These are phyloP conservation scores for Latrodectus elegans DNA, from an alignment of 2,888 invertebrate species.

Conservation along the genomic window DNA sequence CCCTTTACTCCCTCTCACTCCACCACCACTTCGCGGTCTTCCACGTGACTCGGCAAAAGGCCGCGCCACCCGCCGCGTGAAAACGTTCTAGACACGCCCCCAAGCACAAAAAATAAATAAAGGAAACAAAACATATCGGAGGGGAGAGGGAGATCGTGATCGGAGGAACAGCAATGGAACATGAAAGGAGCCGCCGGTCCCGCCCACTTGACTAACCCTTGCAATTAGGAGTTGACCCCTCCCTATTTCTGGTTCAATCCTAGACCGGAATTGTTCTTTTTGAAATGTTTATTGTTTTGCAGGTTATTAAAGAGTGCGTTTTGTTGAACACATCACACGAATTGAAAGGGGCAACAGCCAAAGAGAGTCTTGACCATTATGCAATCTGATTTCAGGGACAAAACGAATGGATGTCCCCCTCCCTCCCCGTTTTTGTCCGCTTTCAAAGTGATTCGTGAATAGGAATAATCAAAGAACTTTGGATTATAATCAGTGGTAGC, in stretches of 20 bases:
- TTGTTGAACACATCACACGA: conserved; percentile 23
- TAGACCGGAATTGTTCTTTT: conserved; percentile 31
- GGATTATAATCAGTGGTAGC: too few relatives aligned
- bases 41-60: conserved; percentile 37
- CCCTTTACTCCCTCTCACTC: background rate
- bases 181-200: conserved; percentile 64
- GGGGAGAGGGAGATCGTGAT: conserved; percentile 27
- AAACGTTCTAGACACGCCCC: conserved; percentile 63
- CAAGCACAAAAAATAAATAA: conserved; percentile 47
- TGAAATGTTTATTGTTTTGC: conserved; percentile 60
- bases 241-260: conserved; percentile 39
- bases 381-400: background rate
- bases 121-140: conserved; percentile 37
- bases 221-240: conserved; percentile 68
- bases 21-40: background rate
- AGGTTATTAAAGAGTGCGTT: conserved; percentile 54
- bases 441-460: too few relatives aligned
- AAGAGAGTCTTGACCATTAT: background rate
- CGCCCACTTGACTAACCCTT: conserved; percentile 68
- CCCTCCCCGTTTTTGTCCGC: too few relatives aligned
- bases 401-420: background rate
- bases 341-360: conserved; percentile 4
- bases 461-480: too few relatives aligned
- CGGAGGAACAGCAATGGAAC: conserved; percentile 22
- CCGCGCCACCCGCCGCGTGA: conserved; percentile 64